Percentiles rank a stretch among this genome's conserved stretches.
These are phyloP conservation scores for Zoanthus solanderi DNA, from an alignment of 92 coral and sea anemone species.

Conservation along the genomic window DNA sequence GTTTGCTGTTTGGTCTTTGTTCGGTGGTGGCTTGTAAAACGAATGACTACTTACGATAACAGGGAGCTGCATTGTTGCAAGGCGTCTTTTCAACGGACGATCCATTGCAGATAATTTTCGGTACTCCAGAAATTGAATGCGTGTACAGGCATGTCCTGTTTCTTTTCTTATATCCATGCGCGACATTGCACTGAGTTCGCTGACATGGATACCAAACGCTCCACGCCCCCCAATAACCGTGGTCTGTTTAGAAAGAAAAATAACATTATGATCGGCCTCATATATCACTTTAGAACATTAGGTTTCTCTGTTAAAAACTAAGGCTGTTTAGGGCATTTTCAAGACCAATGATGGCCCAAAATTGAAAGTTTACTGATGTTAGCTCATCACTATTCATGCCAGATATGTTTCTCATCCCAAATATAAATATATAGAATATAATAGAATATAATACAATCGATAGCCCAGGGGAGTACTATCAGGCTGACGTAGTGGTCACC, in stretches of 20 bases:
- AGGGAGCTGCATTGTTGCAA: constrained; percentile 4
- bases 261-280: background rate
- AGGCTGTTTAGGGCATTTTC: too few species aligned
- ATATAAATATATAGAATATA: too few species aligned
- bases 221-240: constrained; percentile 18
- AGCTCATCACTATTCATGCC: too few species aligned
- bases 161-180: background rate
- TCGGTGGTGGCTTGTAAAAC: too few species aligned
- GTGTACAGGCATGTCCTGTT: constrained; percentile 1
- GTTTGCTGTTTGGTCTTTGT: too few species aligned
- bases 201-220: constrained; percentile 1
- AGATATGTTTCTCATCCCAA: too few species aligned
- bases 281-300: background rate
- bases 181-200: constrained; percentile 23
- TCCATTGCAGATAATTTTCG: background rate
- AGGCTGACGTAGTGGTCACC: too few species aligned
- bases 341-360: too few species aligned
- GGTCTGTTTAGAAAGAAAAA: background rate
- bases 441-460: too few species aligned
- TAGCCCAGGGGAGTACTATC: too few species aligned
- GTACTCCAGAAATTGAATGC: background rate
- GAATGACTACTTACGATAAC: constrained; percentile 7
- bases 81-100: background rate
- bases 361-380: too few species aligned
- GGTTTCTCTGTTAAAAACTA: background rate